Percentiles rank a stretch among this genome's conserved stretches.
These are phyloP conservation scores for Stenotaenia linearis DNA, from an alignment of 2,888 invertebrate species.

Conservation along the genomic window DNA sequence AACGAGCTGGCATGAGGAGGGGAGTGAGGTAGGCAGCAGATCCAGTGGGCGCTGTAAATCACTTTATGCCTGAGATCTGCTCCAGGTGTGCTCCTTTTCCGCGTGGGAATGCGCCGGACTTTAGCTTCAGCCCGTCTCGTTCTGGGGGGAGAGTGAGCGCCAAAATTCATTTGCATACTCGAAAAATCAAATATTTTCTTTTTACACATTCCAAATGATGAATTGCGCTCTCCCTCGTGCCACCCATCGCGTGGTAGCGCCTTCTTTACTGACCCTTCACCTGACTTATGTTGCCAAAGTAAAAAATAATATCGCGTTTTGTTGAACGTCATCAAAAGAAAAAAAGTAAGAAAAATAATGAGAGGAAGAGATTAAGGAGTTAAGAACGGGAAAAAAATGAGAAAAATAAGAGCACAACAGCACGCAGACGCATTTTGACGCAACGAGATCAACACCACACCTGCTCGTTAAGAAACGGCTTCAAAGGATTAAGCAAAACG, in stretches of 20 bases:
- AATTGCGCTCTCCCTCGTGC: not conserved
- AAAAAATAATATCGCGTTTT: too few species aligned
- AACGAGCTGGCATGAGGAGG: not conserved
- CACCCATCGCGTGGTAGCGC: conserved; percentile 12
- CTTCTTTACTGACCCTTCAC: conserved; percentile 6
- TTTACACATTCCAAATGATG: not conserved
- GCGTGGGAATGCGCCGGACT: conserved; percentile 26
- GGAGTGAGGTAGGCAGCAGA: conserved; percentile 3
- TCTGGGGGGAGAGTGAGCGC: not conserved
- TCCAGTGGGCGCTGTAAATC: conserved; percentile 26
- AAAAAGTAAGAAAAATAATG: conserved; percentile 9
- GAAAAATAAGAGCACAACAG: conserved; percentile 27
- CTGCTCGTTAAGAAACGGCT: conserved; percentile 13
- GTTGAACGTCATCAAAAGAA: too few species aligned
- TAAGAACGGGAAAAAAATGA: conserved; percentile 27
- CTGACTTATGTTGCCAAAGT: not conserved
- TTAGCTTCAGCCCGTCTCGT: not conserved
- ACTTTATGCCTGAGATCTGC: conserved; percentile 24
- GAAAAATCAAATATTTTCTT: not conserved
- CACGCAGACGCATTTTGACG: conserved; percentile 13
- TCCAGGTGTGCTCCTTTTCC: conserved; percentile 24
- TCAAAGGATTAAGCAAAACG: conserved; percentile 26
- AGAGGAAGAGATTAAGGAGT: conserved; percentile 31
- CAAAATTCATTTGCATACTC: not conserved
- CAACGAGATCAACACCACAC: conserved; percentile 26